Evolutionary conservation across 2,797 vertebrate genomes (phyloP).

Genomic region (Poliocrania exsul): DNA sequence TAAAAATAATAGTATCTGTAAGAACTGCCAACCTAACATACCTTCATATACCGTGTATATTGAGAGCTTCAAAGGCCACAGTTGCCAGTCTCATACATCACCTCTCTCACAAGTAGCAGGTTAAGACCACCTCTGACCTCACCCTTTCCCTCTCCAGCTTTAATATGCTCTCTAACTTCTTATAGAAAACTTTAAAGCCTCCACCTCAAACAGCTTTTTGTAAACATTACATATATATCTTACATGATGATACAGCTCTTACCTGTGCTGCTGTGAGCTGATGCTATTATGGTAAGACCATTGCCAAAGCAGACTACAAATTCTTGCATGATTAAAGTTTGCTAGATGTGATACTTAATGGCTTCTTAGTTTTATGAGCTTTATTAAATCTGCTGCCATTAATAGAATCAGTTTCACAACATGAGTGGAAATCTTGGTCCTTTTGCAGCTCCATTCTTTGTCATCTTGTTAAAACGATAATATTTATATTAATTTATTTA

Average conservation of each 20-base stretch:
- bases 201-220: background rate
- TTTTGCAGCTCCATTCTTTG: background rate
- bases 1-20: background rate
- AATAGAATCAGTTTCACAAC: background rate
- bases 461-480: background rate
- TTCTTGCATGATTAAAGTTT: background rate
- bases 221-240: background rate
- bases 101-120: background rate
- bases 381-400: background rate
- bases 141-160: background rate
- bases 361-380: background rate
- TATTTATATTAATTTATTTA: background rate
- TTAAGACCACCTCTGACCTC: background rate
- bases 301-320: background rate
- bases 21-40: background rate
- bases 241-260: background rate
- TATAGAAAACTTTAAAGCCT: background rate
- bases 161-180: background rate
- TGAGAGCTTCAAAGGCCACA: background rate
- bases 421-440: background rate
- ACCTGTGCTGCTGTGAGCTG: background rate
- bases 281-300: background rate
- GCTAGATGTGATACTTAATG: background rate
- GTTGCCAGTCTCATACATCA: background rate
- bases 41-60: background rate